Evolutionary conservation across 2,888 invertebrate genomes (phyloP).

Genomic region (Merodon equestris): DNA sequence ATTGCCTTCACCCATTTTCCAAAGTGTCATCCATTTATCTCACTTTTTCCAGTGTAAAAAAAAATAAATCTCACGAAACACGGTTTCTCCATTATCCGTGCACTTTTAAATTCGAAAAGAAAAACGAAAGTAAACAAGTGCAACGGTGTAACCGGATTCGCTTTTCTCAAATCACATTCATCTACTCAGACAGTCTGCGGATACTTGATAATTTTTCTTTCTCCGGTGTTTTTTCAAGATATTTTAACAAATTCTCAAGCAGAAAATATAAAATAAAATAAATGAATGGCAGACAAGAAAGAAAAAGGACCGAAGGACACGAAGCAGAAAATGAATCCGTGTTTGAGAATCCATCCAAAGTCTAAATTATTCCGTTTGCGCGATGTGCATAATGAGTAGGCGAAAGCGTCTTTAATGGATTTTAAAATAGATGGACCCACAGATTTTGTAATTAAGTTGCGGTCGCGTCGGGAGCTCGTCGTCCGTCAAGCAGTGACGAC

Average conservation of each 20-base stretch:
- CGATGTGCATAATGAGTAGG: slow-evolving; percentile 60
- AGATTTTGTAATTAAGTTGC: slow-evolving; percentile 66
- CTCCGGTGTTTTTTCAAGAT: no score
- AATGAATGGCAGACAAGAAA: no score
- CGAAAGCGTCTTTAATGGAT: slow-evolving; percentile 65
- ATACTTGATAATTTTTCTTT: no score
- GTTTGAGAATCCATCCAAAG: slow-evolving; percentile 37
- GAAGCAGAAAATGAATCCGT: slow-evolving; percentile 14
- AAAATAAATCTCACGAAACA: slow-evolving; percentile 3
- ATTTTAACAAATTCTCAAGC: slow-evolving; percentile 9
- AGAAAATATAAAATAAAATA: background rate
- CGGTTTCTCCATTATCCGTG: slow-evolving; percentile 13
- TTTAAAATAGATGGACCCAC: slow-evolving; percentile 68
- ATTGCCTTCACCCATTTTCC: no score
- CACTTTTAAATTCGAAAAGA: background rate
- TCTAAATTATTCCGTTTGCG: slow-evolving; percentile 55
- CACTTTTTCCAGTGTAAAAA: no score
- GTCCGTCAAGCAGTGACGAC: background rate
- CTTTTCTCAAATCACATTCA: slow-evolving; percentile 10
- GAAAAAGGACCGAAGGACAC: slow-evolving; percentile 2
- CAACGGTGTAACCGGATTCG: slow-evolving; percentile 13
- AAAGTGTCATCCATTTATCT: no score
- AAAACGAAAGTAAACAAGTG: slow-evolving; percentile 27
- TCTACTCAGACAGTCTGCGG: slow-evolving; percentile 24
- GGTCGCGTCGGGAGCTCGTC: slow-evolving; percentile 28